Evolutionary conservation across 2,888 invertebrate genomes (phyloP).

Genomic region (Tipula unca): DNA sequence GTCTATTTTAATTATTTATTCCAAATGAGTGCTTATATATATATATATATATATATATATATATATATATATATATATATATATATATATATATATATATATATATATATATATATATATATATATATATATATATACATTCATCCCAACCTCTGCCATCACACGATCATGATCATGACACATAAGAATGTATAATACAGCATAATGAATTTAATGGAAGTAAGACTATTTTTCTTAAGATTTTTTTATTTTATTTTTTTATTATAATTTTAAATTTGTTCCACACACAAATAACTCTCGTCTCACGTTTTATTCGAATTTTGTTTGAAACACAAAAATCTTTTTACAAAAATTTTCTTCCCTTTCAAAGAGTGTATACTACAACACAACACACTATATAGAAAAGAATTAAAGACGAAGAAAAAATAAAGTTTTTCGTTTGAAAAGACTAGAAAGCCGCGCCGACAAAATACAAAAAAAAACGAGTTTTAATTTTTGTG

Average conservation of each 20-base stretch:
- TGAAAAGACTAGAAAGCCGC: background rate
- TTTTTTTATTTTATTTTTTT: background rate
- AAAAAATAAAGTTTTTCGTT: background rate
- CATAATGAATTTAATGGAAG: background rate
- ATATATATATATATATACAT: too few relatives aligned
- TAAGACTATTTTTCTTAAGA: background rate
- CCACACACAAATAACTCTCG: constrained; percentile 15
- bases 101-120: too few relatives aligned
- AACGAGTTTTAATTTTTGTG: constrained; percentile 1
- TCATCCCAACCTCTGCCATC: constrained; percentile 14
- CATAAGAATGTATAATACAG: constrained; percentile 14
- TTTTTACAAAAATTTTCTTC: background rate
- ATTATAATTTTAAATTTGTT: constrained; percentile 18
- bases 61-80: too few relatives aligned
- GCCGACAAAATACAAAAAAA: background rate
- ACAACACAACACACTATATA: background rate
- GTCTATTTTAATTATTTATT: constrained; percentile 14
- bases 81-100: too few relatives aligned
- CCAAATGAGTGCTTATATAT: background rate
- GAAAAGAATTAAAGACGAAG: background rate
- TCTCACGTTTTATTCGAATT: constrained; percentile 3
- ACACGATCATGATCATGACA: constrained; percentile 8
- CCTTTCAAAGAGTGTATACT: background rate
- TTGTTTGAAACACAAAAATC: background rate
- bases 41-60: too few relatives aligned